A percentile compares a stretch with the other conserved stretches of the same genome.
phyloP scores from a whole-genome alignment of 2,888 invertebrate genomes.

The Diaphora mendica region DNA sequence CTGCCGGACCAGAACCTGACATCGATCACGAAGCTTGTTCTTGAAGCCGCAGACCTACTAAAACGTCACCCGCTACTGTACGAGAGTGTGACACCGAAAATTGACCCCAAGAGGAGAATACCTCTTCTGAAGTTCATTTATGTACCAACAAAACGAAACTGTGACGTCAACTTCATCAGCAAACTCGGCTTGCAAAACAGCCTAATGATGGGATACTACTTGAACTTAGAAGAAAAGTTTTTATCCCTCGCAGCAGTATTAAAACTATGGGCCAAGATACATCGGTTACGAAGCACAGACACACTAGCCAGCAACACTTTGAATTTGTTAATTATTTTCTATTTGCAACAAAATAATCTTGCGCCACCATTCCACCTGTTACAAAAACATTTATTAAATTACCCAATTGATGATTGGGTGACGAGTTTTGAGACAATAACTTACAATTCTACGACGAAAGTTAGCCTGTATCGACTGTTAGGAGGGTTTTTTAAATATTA shows the following conservation, averaged over 20 bases:
- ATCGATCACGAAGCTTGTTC: constrained; percentile 9
- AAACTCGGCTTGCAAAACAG: constrained; percentile 15
- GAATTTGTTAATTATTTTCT: constrained; percentile 43
- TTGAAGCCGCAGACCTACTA: constrained; percentile 12
- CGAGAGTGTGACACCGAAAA: neutral
- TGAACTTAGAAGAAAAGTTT: neutral
- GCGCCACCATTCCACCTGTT: constrained; percentile 17
- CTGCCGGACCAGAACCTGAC: constrained; percentile 22
- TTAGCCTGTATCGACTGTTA: constrained; percentile 32
- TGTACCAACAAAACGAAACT: constrained; percentile 17
- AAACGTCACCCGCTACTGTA: neutral
- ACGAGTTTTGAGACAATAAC: constrained; percentile 12
- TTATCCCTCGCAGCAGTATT: constrained; percentile 7
- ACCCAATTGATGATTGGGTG: constrained; percentile 16
- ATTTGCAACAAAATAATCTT: constrained; percentile 44
- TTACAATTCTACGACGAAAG: constrained; percentile 1
- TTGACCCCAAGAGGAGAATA: constrained; percentile 4
- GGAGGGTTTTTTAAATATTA: constrained; percentile 47
- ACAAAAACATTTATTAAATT: constrained; percentile 11
- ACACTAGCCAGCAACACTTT: constrained; percentile 20
- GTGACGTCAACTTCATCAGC: constrained; percentile 21
- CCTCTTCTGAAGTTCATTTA: constrained; percentile 24
- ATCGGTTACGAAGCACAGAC: constrained; percentile 1
- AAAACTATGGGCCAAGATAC: constrained; percentile 27
- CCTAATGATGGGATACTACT: constrained; percentile 12